Evolutionary conservation across 2,888 invertebrate genomes (phyloP), one percentile per base, ranked within the genome.

Genomic region (Automeris io): DNA sequence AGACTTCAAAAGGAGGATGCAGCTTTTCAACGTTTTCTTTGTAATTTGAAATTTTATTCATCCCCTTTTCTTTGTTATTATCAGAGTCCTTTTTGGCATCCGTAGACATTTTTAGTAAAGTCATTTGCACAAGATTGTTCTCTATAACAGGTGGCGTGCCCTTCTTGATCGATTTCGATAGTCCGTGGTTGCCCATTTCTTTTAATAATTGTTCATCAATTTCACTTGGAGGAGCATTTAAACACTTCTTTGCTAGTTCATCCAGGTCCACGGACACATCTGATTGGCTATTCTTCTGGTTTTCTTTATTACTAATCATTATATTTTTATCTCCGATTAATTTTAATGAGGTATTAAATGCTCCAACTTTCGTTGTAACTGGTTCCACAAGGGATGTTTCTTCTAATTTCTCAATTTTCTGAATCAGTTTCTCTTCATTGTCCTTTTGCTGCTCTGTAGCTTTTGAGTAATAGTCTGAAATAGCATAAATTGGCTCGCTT

Each of bases 391-490:
- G 9, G 2, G 67, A 57, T 1, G 57, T 53, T 46, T 80, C 77
- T 0, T 70, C 53, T 8, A 75, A 54, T 1, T 42, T 39, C 52
- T 80, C 78, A 1, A 73, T 16, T 46, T 70, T 76, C 40, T 79
- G 75, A 11, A 41, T 40, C 7, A 75, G 45, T 39, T 63, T 48
- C 25, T 72, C 71, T 29, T 66, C 62, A 5, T 55, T 43, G 34
- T 59, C 45, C 43, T 58, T 64, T 1, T 45, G 49, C n/a, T n/a
- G n/a, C 18, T 65, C 66, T 1, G 63, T 68, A 0, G 63, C 47
- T 31, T 55, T 36, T 16, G 57, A 13, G 22, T 36, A 39, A 32
- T 31, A 32, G 18, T 40, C 31, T 35, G 26, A 11, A 19, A 41
- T 22, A 22, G 22, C 39, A 21, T 41, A 8, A 5, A 7, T 29